Base-by-base conservation (phyloP, 2,113 vertebrate genomes). In the Acinonyx jubatus region DNA sequence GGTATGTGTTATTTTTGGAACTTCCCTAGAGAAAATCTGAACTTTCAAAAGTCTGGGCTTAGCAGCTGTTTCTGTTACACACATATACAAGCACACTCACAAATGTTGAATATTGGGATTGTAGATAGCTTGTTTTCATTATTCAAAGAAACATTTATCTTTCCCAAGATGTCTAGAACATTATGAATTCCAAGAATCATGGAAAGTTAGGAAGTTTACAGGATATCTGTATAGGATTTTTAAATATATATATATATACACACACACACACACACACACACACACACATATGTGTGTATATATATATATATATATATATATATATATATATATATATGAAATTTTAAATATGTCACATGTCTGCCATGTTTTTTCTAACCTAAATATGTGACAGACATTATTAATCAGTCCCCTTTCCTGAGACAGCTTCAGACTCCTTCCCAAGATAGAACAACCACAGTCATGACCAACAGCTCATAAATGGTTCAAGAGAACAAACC, bases 21-120 rank as follows among this genome's bases (percentile, higher is more conserved):
- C 41, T 87, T 96, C 73, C 89, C 55, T 69, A 79, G 84, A 95
- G 94, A 91, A 96, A 93, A 86, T 78, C n/a, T 74, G 93, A 96
- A 82, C 78, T 93, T 93, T 86, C 36, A 38, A 36, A 95, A 97
- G 89, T 89, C 94, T 92, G 41, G 29, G 5, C 50, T 93, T 81
- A 57, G 89, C 38, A 94, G 89, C 83, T 96, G 85, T 89, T 97
- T 91, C 50, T 71, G 41, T 66, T 55, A 86, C 2, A 73, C 2
- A 68, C 29, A 65, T 66, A 52, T 48, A 63, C 1, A 89, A 63
- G 78, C 29, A 83, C 10, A 90, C 19, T 87, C 76, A 87, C 23
- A n/a, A 50, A 69, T 66, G 48, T 84, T 92, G 74, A 63, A 81
- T 14, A 86, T 9, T 71, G 45, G 33, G 38, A 78, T 93, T 89